Base-by-base conservation (phyloP, 2,797 vertebrate genomes). In the Holocentrus rufus region DNA sequence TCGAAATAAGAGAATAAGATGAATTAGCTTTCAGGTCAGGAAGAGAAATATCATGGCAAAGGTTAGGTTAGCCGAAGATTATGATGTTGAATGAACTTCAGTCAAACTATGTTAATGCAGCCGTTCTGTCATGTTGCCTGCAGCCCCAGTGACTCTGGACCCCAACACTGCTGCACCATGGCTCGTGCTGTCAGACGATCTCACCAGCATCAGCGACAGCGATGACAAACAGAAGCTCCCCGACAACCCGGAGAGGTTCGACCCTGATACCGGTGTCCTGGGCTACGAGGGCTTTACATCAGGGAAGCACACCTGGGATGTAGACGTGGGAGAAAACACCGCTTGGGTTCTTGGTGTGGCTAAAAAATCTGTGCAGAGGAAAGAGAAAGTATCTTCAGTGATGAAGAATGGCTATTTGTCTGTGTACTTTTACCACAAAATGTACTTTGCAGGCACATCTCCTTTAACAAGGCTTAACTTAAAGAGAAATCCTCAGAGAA, bases 111-210 rank as follows among this genome's bases (percentile, higher is more conserved):
- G 61, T 67, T 57, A 27, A 27, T 27, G 13, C 18, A 11, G 11
- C 9, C 9, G 2, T 39, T 39, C 2, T 84, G 75, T 65, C 58
- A 13, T 88, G 74, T 68, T 5, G 15, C 23, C 59, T 30, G 63
- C 86, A 94, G 93, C 79, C 7, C 90, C 91, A 0, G 91, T 94
- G 62, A 92, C 83, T 30, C 89, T 94, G 63, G 88, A 94, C 74
- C 92, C 93, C 39, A 93, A 93, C 91, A 92, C 90, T 0, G 93
- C 93, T 0, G 90, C 91, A 59, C 92, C 92, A 0, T 93, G 93
- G 92, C 92, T 94, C 42, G 1, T 87, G 60, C 74, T 94, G 78
- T 92, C 93, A 3, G 88, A 92, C 3, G 91, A 92, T 74, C 91
- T 93, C 63, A 75, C 80, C 79, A 85, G 77, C n/a, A 81, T 93